Conservation (phyloP, 1,140 invertebrate species). For the Drosophila murphyi region DNA sequence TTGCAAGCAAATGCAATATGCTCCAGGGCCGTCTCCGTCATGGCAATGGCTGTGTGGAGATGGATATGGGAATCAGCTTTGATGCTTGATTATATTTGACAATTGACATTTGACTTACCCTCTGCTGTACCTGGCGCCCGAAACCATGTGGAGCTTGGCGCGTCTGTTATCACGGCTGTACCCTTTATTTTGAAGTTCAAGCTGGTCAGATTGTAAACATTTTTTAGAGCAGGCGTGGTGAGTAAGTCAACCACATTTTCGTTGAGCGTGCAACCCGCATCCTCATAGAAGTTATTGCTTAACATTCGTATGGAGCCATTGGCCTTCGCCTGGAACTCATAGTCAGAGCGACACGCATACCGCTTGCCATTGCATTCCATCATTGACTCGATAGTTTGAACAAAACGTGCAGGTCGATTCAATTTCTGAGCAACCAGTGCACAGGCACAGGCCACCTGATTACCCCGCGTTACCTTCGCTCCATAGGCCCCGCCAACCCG, state of each 20-base stretch:
- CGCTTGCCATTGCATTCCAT: slow-evolving; percentile 88
- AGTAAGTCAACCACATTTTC: slow-evolving; percentile 85
- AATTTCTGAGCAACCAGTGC: slow-evolving; percentile 87
- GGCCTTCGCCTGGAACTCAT: slow-evolving; percentile 87
- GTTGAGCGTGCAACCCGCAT: slow-evolving; percentile 87
- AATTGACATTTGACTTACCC: slow-evolving; percentile 87
- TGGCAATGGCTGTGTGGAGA: slow-evolving; percentile 86
- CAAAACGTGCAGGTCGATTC: slow-evolving; percentile 87
- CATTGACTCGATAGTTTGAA: slow-evolving; percentile 88
- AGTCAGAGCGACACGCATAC: slow-evolving; percentile 85
- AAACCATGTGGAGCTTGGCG: slow-evolving; percentile 87
- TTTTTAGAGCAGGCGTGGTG: slow-evolving; percentile 84
- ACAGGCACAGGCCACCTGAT: slow-evolving; percentile 86
- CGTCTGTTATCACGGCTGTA: slow-evolving; percentile 87
- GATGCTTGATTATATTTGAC: slow-evolving; percentile 86
- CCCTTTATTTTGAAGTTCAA: slow-evolving; percentile 86
- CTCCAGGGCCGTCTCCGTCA: slow-evolving; percentile 92
- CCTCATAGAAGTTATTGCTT: slow-evolving; percentile 87
- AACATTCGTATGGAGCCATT: slow-evolving; percentile 89
- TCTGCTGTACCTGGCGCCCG: slow-evolving; percentile 88
- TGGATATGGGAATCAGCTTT: slow-evolving; percentile 85
- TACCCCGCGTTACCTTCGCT: slow-evolving; percentile 87
- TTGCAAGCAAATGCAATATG: slow-evolving; percentile 89
- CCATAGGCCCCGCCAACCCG: slow-evolving; percentile 91
- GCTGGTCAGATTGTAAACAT: slow-evolving; percentile 86